phyloP scores from a whole-genome alignment of 2,797 vertebrate species.

The Poecilia picta region DNA sequence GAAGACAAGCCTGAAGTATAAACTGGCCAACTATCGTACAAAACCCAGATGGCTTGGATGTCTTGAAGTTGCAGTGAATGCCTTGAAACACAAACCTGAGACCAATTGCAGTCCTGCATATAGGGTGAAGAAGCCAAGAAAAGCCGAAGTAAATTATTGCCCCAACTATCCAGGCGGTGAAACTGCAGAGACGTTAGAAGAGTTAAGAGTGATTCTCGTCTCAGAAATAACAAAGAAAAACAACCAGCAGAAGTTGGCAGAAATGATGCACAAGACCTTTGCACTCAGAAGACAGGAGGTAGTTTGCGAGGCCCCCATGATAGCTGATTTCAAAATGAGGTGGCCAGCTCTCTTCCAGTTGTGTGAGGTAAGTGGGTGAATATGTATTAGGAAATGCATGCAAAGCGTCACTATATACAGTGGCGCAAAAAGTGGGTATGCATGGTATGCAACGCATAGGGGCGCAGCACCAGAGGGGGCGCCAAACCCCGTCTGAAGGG shows the following conservation, averaged over 20 bases:
- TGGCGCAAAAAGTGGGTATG: no score
- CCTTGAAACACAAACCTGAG: conserved; percentile 4
- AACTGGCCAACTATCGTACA: conserved; percentile 10
- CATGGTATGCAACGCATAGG: no score
- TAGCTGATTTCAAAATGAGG: conserved; percentile 9
- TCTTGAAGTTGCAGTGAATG: conserved; percentile 8
- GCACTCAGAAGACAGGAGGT: conserved; percentile 10
- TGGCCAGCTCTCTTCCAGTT: conserved; percentile 12
- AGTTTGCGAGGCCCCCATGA: background rate
- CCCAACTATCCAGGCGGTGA: background rate
- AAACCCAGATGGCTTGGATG: background rate
- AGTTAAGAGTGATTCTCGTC: background rate
- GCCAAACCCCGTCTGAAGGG: no score
- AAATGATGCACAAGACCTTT: conserved; percentile 9
- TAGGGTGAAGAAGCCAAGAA: conserved; percentile 22
- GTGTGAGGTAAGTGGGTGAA: no score
- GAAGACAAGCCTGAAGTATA: conserved; percentile 16
- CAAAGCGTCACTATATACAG: no score
- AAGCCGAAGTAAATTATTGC: conserved; percentile 19
- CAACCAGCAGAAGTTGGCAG: background rate
- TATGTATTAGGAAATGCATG: no score
- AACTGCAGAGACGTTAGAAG: conserved; percentile 14
- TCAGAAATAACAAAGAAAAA: conserved; percentile 14
- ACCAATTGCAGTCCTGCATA: conserved; percentile 3
- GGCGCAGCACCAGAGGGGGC: no score